phyloP scores from a whole-genome alignment of 2,888 invertebrate genomes.

The Epinotia bilunana region DNA sequence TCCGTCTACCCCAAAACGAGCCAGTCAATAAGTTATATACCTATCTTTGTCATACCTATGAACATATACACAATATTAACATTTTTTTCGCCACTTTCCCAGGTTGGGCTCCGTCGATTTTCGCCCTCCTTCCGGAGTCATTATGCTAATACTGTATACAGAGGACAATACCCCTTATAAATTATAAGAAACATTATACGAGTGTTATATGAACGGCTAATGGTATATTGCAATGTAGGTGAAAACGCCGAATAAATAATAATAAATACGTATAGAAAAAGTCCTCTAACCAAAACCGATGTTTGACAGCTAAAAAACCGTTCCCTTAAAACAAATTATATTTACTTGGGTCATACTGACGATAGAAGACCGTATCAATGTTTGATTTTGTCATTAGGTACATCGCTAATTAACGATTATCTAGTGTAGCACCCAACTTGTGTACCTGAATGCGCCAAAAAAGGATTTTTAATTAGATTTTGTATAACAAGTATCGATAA shows the following conservation, averaged over 20 bases:
- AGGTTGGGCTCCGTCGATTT: slow-evolving; percentile 54
- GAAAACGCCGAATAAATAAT: not conserved
- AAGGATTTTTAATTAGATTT: not conserved
- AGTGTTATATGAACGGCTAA: slow-evolving; percentile 16
- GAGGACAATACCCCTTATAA: slow-evolving; percentile 40
- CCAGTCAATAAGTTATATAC: no score
- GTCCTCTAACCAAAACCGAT: not conserved
- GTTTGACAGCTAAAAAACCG: not conserved
- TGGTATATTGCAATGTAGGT: not conserved
- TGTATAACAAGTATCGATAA: not conserved
- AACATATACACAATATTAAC: not conserved
- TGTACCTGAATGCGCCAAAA: not conserved
- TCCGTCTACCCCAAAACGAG: not conserved
- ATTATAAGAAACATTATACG: slow-evolving; percentile 34
- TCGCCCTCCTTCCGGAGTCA: slow-evolving; percentile 61
- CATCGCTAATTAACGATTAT: no score
- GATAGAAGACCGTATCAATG: no score
- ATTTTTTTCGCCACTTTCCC: slow-evolving; percentile 41
- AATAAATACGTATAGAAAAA: not conserved
- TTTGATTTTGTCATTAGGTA: not conserved
- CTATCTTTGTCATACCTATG: no score
- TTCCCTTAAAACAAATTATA: no score
- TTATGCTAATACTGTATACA: slow-evolving; percentile 59
- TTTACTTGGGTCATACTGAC: no score
- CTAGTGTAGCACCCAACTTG: no score